These are phyloP conservation scores for Noturus placidus DNA, from an alignment of 2,113 vertebrate species.

Conservation along the genomic window DNA sequence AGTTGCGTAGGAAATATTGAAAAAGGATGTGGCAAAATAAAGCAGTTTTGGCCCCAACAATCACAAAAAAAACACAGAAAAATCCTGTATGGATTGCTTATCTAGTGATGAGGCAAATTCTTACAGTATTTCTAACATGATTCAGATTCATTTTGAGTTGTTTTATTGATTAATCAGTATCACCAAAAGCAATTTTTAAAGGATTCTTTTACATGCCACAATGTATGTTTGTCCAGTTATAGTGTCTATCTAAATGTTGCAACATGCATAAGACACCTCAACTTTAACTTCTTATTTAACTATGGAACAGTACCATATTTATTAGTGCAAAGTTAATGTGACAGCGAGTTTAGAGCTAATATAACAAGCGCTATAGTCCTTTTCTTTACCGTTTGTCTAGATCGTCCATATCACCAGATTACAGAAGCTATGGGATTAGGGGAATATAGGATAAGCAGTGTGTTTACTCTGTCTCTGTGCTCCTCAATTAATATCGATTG, in stretches of 20 bases:
- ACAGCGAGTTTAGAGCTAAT: background rate
- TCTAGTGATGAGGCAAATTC: background rate
- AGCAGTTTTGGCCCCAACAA: no score
- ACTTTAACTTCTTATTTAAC: background rate
- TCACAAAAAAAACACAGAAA: no score
- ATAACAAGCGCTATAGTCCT: background rate
- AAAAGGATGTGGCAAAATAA: no score
- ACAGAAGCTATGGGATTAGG: conserved; percentile 15
- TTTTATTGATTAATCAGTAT: background rate
- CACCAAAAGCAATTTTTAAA: background rate
- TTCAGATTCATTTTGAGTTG: background rate
- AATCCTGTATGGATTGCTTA: no score
- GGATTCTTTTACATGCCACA: background rate
- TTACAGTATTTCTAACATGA: background rate
- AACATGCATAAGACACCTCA: background rate
- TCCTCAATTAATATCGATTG: conserved; percentile 66
- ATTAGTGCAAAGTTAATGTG: background rate
- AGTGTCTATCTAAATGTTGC: background rate
- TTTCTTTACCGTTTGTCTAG: background rate
- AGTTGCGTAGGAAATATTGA: no score
- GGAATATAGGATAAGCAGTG: conserved; percentile 54
- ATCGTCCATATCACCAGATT: conserved; percentile 1
- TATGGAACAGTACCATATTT: background rate
- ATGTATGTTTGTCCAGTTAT: background rate
- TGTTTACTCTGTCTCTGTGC: conserved; percentile 67